Evolutionary conservation across 1,140 invertebrate genomes (phyloP), one percentile per base, ranked within the genome.

Genomic region (Aphaenogaster rudis): DNA sequence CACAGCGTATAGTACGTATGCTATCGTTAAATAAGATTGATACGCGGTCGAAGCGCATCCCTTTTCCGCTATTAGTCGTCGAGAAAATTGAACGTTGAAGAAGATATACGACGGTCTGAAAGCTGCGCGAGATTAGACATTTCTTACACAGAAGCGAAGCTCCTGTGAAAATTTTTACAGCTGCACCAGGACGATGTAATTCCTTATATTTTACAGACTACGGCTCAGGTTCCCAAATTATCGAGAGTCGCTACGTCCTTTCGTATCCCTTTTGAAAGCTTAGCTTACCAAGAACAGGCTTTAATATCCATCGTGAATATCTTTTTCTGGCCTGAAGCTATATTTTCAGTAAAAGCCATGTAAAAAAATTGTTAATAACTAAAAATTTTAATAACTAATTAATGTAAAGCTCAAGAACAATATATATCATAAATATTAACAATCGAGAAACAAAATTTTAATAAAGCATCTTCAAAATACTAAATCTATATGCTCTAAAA

Each of bases 291-390:
- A 4, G 11, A 57, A 33, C 28, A 2, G n/a, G 42, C 17, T 84
- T 84, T 84, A 77, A 76, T 45, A 28, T 72, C 28, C 28, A 50
- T 80, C 42, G n/a, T 39, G 42, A 74, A 84, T 74, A 84, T 50
- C 42, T 59, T 21, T 17, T 15, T 71, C 45, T 42, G 9, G 6
- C 28, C 5, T 6, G 42, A 5, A n/a, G 69, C 64, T 48, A 61
- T 33, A 57, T 82, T 81, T 71, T 71, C 45, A 57, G 28, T 48
- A 61, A 61, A 84, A 72, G 69, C 69, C 7, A 61, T 48, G 15
- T 48, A 74, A 28, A 82, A 28, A 82, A 61, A 74, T 50, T 61
- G 28, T 39, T 21, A 21, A 21, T 21, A 21, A 21, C 21, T 21
- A 21, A 21, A 21, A 21, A 21, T 21, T 61, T 76, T 71, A 33